phyloP scores from a whole-genome alignment of 1,140 invertebrate species.

The Lepidurus apus region DNA sequence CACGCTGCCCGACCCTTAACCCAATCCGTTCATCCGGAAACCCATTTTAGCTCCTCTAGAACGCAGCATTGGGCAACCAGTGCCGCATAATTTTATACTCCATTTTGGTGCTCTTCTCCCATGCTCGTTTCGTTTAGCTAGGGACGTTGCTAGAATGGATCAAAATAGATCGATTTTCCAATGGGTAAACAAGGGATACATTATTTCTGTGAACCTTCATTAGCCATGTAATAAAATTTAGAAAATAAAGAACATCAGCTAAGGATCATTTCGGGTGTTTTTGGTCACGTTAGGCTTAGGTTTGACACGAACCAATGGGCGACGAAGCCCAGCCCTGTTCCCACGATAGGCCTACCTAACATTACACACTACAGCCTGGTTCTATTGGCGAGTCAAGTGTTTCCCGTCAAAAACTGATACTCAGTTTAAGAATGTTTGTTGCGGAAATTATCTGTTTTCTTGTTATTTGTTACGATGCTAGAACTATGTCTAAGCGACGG shows the following conservation, averaged over 20 bases:
- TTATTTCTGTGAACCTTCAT: too few species aligned
- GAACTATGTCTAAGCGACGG: neutral
- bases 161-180: neutral
- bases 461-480: neutral
- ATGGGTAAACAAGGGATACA: too few species aligned
- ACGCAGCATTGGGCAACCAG: neutral
- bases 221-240: too few species aligned
- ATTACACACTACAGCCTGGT: neutral
- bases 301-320: neutral
- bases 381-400: neutral
- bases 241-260: too few species aligned
- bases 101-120: neutral
- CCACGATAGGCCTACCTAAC: constrained; percentile 12
- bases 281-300: neutral
- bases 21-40: neutral
- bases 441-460: neutral
- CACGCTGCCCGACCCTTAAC: neutral
- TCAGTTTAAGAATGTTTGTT: neutral
- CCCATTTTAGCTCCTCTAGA: neutral
- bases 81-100: neutral
- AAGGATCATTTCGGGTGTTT: too few species aligned
- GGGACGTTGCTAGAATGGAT: neutral
- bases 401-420: neutral
- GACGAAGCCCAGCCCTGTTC: neutral
- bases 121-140: neutral